phyloP scores from a whole-genome alignment of 2,113 vertebrate species.

The Paramisgurnus dabryanus region DNA sequence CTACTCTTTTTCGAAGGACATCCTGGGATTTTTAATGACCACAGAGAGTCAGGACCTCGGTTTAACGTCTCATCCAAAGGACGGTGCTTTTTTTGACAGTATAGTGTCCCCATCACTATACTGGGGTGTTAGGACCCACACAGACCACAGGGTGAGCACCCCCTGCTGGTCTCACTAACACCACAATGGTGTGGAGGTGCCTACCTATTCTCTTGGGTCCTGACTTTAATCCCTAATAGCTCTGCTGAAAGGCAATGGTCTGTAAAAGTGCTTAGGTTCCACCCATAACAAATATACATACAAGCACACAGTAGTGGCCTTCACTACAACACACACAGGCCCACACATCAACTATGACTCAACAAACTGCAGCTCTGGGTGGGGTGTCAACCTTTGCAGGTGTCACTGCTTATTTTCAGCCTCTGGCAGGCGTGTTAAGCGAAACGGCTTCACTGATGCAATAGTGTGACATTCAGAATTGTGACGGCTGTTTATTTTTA shows the following conservation, averaged over 20 bases:
- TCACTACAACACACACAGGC: conserved; percentile 49
- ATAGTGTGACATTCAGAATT: conserved; percentile 64
- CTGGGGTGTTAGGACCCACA: no score
- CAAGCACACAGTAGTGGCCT: conserved; percentile 46
- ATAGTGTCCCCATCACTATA: no score
- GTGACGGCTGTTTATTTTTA: conserved; percentile 71
- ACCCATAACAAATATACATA: conserved; percentile 49
- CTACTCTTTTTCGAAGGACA: no score
- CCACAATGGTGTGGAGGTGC: background rate
- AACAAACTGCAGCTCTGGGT: conserved; percentile 60
- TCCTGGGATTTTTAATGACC: no score
- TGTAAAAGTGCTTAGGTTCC: conserved; percentile 40
- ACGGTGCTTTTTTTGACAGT: no score
- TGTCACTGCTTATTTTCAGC: conserved; percentile 68
- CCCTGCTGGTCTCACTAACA: no score
- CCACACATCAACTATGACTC: conserved; percentile 56
- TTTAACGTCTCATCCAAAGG: no score
- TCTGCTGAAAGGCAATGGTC: conserved; percentile 55
- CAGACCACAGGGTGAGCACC: no score
- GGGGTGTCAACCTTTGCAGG: conserved; percentile 65
- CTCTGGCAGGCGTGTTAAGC: conserved; percentile 60
- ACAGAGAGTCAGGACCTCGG: no score
- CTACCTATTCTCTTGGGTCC: conserved; percentile 1
- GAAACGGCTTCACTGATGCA: conserved; percentile 66
- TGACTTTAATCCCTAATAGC: conserved; percentile 19